A percentile compares a stretch with the other conserved stretches of the same genome.
Evolutionary conservation across 2,797 vertebrate genomes (phyloP).

Genomic region (Eurystomus glaucurus): DNA sequence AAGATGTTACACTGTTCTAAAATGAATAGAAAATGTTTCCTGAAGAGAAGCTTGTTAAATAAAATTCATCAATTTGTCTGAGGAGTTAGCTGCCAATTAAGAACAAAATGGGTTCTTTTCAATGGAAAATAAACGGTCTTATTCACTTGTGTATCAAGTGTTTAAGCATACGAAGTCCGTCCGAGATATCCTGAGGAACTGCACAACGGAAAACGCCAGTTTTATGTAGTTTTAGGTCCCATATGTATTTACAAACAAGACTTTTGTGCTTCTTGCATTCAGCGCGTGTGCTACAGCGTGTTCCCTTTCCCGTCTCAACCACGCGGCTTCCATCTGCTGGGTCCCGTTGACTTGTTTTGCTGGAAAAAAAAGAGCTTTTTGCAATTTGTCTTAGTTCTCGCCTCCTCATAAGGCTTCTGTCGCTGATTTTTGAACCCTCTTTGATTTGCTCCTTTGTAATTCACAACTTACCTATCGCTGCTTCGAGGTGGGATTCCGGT

Average conservation of each 20-base stretch:
- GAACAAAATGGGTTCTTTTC: not conserved
- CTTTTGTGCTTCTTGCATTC: not conserved
- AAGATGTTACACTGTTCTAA: not conserved
- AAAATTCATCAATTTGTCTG: not conserved
- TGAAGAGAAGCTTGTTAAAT: not conserved
- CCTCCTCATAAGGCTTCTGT: not conserved
- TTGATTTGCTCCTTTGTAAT: not conserved
- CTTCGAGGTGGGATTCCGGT: not conserved
- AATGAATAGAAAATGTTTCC: not conserved
- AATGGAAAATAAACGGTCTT: not conserved
- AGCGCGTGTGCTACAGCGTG: fast-evolving
- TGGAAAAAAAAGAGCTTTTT: not conserved
- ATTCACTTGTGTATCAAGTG: not conserved
- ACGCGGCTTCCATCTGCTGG: not conserved
- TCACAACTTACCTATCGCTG: not conserved
- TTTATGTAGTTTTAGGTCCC: not conserved
- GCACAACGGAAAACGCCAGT: fast-evolving
- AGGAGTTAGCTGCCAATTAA: not conserved
- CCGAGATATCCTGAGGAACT: not conserved
- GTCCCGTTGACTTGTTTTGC: not conserved
- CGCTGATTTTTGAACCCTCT: not conserved
- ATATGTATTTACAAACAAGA: fast-evolving
- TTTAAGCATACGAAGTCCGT: not conserved
- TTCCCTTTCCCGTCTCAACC: not conserved
- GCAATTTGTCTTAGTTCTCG: fast-evolving